Percentiles rank a stretch among this genome's conserved stretches.
These are phyloP conservation scores for Thaumatotibia leucotreta DNA, from an alignment of 1,140 invertebrate species.

Conservation along the genomic window DNA sequence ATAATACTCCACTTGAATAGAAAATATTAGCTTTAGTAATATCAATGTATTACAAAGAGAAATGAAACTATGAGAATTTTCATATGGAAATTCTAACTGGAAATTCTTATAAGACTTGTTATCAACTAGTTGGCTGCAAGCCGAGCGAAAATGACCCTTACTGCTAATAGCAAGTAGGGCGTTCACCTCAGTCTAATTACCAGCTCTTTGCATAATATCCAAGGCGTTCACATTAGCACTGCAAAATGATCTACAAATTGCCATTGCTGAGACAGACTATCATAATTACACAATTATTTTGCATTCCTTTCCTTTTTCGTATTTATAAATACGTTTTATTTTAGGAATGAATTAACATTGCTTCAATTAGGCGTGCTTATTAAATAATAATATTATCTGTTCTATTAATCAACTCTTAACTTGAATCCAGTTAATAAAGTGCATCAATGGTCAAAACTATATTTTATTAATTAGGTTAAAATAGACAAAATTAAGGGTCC, in stretches of 20 bases:
- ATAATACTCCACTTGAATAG: not conserved
- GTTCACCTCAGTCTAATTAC: conserved; percentile 59
- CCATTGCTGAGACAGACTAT: conserved; percentile 41
- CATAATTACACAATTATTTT: conserved; percentile 38
- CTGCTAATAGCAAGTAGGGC: conserved; percentile 40
- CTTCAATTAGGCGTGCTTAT: conserved; percentile 52
- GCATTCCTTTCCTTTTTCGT: not conserved
- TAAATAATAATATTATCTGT: no score
- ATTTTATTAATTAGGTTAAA: no score
- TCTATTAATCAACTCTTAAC: no score
- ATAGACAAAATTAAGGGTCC: no score
- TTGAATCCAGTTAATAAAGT: no score
- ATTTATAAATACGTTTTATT: not conserved
- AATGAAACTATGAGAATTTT: not conserved
- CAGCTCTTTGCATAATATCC: conserved; percentile 59
- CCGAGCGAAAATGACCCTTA: not conserved
- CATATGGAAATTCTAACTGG: conserved; percentile 2
- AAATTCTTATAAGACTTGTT: conserved; percentile 5
- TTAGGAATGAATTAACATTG: no score
- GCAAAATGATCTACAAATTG: conserved; percentile 61
- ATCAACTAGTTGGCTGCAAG: not conserved
- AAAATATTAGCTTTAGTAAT: conserved; percentile 4
- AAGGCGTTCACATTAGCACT: conserved; percentile 51
- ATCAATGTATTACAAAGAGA: not conserved
- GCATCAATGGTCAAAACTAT: no score